Percentiles rank a stretch among this genome's conserved stretches.
Conservation (phyloP, 1,140 invertebrate genomes). For the Drosophila sechellia region DNA sequence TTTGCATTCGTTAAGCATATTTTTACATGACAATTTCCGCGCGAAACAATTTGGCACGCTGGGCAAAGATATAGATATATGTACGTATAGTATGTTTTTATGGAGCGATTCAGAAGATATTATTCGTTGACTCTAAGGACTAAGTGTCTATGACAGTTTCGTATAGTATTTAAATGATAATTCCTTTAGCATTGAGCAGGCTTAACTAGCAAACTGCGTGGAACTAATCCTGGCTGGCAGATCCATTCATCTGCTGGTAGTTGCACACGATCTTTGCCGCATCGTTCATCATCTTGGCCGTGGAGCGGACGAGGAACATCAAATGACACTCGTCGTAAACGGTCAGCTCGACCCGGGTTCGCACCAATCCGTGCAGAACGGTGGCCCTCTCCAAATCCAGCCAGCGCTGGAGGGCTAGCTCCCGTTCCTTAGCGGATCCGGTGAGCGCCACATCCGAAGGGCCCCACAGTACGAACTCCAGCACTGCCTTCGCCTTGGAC, state of each 20-base stretch:
- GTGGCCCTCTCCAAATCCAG: conserved; percentile 93
- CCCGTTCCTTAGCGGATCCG: conserved; percentile 88
- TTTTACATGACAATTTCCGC: conserved; percentile 69
- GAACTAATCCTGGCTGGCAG: conserved; percentile 41
- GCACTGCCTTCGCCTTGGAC: conserved; percentile 88
- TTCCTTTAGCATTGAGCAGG: conserved; percentile 19
- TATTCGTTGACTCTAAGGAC: conserved; percentile 59
- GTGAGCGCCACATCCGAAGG: conserved; percentile 90
- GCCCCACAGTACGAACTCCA: conserved; percentile 94
- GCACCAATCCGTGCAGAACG: conserved; percentile 90
- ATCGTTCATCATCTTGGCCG: conserved; percentile 91
- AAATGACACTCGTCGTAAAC: conserved; percentile 92
- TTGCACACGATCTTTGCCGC: conserved; percentile 86
- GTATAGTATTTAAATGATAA: conserved; percentile 62
- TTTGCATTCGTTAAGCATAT: conserved; percentile 21
- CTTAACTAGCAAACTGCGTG: conserved; percentile 29
- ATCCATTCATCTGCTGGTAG: conserved; percentile 60
- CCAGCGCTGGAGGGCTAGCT: conserved; percentile 91
- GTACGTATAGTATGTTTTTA: conserved; percentile 20
- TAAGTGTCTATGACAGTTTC: conserved; percentile 66
- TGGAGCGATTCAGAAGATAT: conserved; percentile 29
- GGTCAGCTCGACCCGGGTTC: conserved; percentile 89
- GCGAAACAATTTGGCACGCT: conserved; percentile 74
- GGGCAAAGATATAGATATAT: conserved; percentile 42
- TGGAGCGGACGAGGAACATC: conserved; percentile 92